Evolutionary conservation across 2,113 vertebrate species (phyloP).

Genomic region (Sapayoa aenigma): DNA sequence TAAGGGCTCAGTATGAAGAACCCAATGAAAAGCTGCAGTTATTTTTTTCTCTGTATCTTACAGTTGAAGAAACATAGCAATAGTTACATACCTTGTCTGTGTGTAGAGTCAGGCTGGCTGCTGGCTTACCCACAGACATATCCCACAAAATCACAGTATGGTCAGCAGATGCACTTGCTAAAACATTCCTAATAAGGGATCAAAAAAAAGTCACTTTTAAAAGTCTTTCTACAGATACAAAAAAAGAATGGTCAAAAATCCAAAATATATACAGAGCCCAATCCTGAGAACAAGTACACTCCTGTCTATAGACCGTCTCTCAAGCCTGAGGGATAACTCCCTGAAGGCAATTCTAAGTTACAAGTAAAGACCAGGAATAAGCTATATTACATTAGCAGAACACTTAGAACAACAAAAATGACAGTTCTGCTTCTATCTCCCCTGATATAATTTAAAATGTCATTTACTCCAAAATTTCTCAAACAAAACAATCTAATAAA

Average conservation of each 20-base stretch:
- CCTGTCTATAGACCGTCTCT: background rate
- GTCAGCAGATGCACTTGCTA: constrained; percentile 93
- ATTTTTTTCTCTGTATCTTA: background rate
- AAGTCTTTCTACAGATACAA: background rate
- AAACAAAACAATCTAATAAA: background rate
- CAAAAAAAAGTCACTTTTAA: background rate
- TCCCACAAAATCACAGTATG: constrained; percentile 90
- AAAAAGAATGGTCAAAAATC: background rate
- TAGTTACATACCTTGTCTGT: constrained; percentile 86
- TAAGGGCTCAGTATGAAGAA: background rate
- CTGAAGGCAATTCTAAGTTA: background rate
- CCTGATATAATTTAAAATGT: no score
- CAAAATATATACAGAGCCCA: background rate
- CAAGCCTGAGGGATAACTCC: background rate
- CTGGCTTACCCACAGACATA: constrained; percentile 84
- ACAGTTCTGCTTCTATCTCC: background rate
- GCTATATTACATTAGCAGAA: background rate
- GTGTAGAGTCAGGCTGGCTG: constrained; percentile 81
- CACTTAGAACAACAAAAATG: background rate
- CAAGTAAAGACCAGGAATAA: background rate
- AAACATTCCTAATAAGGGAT: constrained; percentile 79
- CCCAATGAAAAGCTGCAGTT: background rate
- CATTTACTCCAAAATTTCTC: background rate
- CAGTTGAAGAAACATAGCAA: background rate
- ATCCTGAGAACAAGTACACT: background rate